Evolutionary conservation across 2,113 vertebrate genomes (phyloP), one percentile per base, ranked within the genome.

Genomic region (Sinocyclocheilus grahami): DNA sequence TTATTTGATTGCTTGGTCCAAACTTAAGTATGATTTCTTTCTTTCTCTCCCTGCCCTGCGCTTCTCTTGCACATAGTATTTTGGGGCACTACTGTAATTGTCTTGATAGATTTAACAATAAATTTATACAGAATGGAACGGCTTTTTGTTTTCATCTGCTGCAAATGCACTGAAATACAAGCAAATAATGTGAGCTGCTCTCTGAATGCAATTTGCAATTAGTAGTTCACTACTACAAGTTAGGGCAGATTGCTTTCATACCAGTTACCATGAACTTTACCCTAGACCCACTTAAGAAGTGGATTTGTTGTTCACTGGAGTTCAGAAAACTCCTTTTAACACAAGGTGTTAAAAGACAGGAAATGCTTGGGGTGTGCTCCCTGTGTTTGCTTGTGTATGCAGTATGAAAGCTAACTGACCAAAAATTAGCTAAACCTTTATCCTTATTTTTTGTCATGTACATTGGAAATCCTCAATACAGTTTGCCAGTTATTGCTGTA

Each of bases 1-100:
- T 42, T 37, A 30, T 80, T 60, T 42, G 78, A 42, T 63, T 80
- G 78, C 58, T 37, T 80, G 14, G 24, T 58, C 22, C 16, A 16
- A 58, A 78, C 76, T 78, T 62, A 37, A 37, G 58, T 63, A 14
- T 80, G 27, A 80, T 63, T 37, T 80, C 11, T 42, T n/a, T 37
- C 6, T 39, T 9, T 10, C 60, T n/a, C 30, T 9, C 20, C 20
- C 37, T 39, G 53, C 27, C 76, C 27, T 33, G 27, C 7, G 4
- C 7, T 78, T 55, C 16, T 55, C 30, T 53, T 72, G 8, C 13
- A 33, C 76, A 30, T 48, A 30, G 5, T 39, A 33, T 80, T 80
- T 80, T 78, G 13, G 76, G 18, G 16, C 48, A 78, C 53, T 33
- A 78, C 12, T 53, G 24, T 11, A 33, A 37, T 78, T 77, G 75